Percentiles rank a stretch among this genome's conserved stretches.
These are phyloP conservation scores for Cataglyphis altisquamis DNA, from an alignment of 2,888 invertebrate species.

Conservation along the genomic window DNA sequence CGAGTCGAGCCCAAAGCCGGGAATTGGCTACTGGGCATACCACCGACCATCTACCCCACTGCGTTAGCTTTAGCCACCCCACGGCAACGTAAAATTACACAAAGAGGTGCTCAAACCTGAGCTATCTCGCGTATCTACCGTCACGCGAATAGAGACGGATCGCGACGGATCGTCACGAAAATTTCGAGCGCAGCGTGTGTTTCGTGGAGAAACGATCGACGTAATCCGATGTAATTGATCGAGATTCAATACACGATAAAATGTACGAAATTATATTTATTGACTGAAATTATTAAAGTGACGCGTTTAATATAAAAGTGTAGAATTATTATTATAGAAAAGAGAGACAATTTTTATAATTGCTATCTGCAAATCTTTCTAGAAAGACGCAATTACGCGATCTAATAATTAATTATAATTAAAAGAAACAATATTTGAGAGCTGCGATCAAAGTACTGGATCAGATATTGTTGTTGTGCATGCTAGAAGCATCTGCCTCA, in stretches of 20 bases:
- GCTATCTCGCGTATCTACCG: slow-evolving; percentile 53
- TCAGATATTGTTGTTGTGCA: slow-evolving; percentile 81
- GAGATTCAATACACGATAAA: background rate
- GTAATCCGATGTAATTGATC: slow-evolving; percentile 22
- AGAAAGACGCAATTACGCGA: background rate
- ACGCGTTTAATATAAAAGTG: background rate
- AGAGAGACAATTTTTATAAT: background rate
- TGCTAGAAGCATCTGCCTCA: slow-evolving; percentile 84
- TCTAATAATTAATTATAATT: background rate
- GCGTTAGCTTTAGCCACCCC: slow-evolving; percentile 83
- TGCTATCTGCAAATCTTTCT: background rate
- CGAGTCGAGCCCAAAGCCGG: slow-evolving; percentile 85
- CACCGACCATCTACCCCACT: slow-evolving; percentile 84
- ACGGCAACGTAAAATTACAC: slow-evolving; percentile 79
- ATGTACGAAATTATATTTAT: background rate
- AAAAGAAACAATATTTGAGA: slow-evolving; percentile 7
- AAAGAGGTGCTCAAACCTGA: slow-evolving; percentile 80
- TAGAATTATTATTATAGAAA: background rate
- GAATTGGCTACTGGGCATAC: slow-evolving; percentile 86
- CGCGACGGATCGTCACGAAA: background rate
- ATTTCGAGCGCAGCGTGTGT: background rate
- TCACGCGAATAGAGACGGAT: slow-evolving; percentile 35
- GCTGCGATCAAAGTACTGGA: background rate
- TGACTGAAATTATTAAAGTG: background rate
- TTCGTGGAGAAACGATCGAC: background rate